Conservation (phyloP, 2,888 invertebrate species). For the Oligia strigilis region DNA sequence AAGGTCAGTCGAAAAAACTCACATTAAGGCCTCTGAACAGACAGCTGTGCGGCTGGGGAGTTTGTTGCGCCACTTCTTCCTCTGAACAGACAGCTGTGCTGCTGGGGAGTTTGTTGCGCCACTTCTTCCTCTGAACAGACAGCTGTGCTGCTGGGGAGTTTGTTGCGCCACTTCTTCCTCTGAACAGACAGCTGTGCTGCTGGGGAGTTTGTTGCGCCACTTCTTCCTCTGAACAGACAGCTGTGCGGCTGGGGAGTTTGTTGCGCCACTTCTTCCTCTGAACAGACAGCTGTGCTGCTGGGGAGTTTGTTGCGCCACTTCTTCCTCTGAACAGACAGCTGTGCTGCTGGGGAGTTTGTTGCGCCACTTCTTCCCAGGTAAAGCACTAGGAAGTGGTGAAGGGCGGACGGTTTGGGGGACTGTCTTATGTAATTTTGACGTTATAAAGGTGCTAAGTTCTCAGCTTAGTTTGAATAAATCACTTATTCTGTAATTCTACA, state of each 20-base stretch:
- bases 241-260: too few relatives aligned
- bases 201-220: not conserved
- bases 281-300: not conserved
- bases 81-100: too few relatives aligned
- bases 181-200: not conserved
- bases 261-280: not conserved
- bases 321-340: too few relatives aligned
- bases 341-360: not conserved
- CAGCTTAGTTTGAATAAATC: not conserved
- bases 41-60: too few relatives aligned
- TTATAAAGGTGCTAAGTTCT: not conserved
- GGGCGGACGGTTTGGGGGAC: not conserved
- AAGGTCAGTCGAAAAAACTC: too few relatives aligned
- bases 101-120: too few relatives aligned
- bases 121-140: too few relatives aligned
- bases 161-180: too few relatives aligned
- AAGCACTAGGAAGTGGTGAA: not conserved
- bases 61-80: too few relatives aligned
- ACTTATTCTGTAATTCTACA: not conserved
- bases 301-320: not conserved
- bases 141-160: too few relatives aligned
- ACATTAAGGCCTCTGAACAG: too few relatives aligned
- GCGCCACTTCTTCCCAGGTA: not conserved
- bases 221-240: too few relatives aligned
- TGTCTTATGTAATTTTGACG: not conserved